phyloP scores from a whole-genome alignment of 2,888 invertebrate species.

The Epinotia nisella region DNA sequence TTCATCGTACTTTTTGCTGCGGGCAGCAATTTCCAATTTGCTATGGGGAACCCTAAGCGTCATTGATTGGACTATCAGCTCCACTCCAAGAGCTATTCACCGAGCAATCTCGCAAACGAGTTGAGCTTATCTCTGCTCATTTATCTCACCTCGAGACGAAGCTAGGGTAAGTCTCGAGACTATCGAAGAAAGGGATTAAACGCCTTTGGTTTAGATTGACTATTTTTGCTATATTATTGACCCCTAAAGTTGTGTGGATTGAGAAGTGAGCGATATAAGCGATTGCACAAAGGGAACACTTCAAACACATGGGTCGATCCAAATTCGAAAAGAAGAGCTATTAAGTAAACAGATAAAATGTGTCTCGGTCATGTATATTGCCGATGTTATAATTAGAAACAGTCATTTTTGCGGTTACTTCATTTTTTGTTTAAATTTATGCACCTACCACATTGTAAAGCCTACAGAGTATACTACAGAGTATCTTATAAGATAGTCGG shows the following conservation, averaged over 20 bases:
- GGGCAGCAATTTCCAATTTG: not conserved
- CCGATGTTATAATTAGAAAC: too few relatives aligned
- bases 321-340: not conserved
- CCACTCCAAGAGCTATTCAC: constrained; percentile 14
- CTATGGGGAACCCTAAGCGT: constrained; percentile 3
- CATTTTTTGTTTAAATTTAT: too few relatives aligned
- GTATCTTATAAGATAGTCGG: too few relatives aligned
- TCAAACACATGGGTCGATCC: not conserved
- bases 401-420: too few relatives aligned
- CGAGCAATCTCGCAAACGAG: constrained; percentile 34
- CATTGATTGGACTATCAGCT: constrained; percentile 28
- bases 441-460: too few relatives aligned
- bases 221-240: not conserved
- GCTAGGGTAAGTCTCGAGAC: not conserved
- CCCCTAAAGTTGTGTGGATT: constrained; percentile 1
- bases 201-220: not conserved
- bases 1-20: not conserved
- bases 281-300: not conserved
- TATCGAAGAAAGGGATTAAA: not conserved
- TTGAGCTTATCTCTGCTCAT: constrained; percentile 36
- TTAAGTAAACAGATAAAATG: not conserved
- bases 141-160: constrained; percentile 33
- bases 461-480: too few relatives aligned
- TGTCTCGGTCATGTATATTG: too few relatives aligned
- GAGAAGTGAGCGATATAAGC: constrained; percentile 1